Conservation (phyloP, 1,140 invertebrate genomes). For the Conopomorpha cramerella region DNA sequence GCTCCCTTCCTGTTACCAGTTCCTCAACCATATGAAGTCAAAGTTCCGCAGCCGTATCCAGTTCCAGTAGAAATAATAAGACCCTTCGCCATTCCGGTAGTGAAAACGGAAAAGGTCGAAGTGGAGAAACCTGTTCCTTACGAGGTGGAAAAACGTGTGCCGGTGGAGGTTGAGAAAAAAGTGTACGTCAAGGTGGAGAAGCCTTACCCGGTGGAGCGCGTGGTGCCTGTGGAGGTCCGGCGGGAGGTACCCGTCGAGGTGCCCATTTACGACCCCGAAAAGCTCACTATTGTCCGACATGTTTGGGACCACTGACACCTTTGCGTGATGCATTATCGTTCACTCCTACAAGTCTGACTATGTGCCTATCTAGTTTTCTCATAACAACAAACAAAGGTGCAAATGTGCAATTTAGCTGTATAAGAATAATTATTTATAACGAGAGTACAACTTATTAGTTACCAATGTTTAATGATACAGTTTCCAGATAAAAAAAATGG, state of each 20-base stretch:
- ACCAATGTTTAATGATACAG: no score
- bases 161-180: slow-evolving; percentile 10
- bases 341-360: slow-evolving; percentile 1
- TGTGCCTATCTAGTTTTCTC: neutral
- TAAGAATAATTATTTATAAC: no score
- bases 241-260: slow-evolving; percentile 12
- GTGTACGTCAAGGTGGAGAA: slow-evolving; percentile 11
- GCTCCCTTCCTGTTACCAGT: slow-evolving; percentile 16
- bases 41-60: slow-evolving; percentile 17
- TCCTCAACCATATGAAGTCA: slow-evolving; percentile 16
- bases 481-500: no score
- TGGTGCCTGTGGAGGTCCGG: slow-evolving; percentile 11
- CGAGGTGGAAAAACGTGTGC: slow-evolving; percentile 12
- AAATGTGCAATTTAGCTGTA: no score
- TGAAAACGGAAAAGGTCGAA: slow-evolving; percentile 13
- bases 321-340: no score
- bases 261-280: slow-evolving; percentile 13
- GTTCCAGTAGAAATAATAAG: slow-evolving; percentile 17
- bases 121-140: slow-evolving; percentile 9
- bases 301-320: slow-evolving; percentile 17
- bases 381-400: neutral
- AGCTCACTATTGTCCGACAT: slow-evolving; percentile 14
- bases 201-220: slow-evolving; percentile 11
- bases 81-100: slow-evolving; percentile 13
- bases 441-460: no score